A percentile compares a stretch with the other conserved stretches of the same genome.
Conservation (phyloP, 2,888 invertebrate genomes). For the Ormyrus pomaceus region DNA sequence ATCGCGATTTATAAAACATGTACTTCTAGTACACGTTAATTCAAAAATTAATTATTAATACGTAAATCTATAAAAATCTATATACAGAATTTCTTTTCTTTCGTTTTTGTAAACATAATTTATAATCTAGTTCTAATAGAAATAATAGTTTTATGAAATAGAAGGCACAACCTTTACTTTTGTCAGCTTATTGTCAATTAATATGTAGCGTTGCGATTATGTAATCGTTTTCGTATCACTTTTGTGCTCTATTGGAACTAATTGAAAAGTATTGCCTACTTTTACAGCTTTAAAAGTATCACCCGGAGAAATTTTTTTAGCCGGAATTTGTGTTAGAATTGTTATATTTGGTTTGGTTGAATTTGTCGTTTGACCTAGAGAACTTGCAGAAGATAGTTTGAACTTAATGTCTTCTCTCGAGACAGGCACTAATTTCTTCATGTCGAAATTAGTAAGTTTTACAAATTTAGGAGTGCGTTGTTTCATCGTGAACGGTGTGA, state of each 20-base stretch:
- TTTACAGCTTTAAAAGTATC: constrained; percentile 67
- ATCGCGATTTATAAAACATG: constrained; percentile 23
- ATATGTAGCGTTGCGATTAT: background rate
- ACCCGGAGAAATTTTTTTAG: constrained; percentile 63
- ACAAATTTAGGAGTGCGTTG: constrained; percentile 61
- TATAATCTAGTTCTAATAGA: constrained; percentile 21
- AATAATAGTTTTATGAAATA: constrained; percentile 29
- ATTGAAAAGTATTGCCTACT: constrained; percentile 67
- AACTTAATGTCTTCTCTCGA: constrained; percentile 62
- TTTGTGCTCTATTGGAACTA: constrained; percentile 63
- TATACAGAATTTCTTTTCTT: constrained; percentile 48
- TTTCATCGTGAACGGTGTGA: constrained; percentile 59
- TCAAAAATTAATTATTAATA: constrained; percentile 39
- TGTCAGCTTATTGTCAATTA: constrained; percentile 11
- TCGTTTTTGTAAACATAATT: constrained; percentile 36
- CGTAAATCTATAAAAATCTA: constrained; percentile 52
- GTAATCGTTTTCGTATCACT: constrained; percentile 36
- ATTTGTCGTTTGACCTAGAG: constrained; percentile 49
- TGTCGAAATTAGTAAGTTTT: constrained; percentile 62
- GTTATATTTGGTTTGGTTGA: constrained; percentile 58
- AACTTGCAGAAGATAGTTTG: constrained; percentile 58
- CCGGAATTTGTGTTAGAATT: constrained; percentile 62
- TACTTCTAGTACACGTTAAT: constrained; percentile 11
- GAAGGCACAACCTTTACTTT: constrained; percentile 45
- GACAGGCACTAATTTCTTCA: constrained; percentile 64